Evolutionary conservation across 2,888 invertebrate species (phyloP), one percentile per base, ranked within the genome.

Genomic region (Platerodrilus igneus): DNA sequence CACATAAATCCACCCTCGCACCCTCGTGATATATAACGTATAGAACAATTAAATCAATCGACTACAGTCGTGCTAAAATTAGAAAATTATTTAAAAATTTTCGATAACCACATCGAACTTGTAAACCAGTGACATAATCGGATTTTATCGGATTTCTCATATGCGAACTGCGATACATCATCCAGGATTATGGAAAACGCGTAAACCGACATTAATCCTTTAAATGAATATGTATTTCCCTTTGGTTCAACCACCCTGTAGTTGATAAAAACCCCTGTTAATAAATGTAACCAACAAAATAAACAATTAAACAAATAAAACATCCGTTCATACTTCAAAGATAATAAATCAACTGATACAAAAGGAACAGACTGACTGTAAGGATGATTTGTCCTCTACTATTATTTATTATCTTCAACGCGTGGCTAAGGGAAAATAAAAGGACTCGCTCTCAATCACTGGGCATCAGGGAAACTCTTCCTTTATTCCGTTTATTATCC

Each of bases 241-340:
- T n/a, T n/a, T n/a, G n/a, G n/a, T n/a, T n/a, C n/a, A n/a, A n/a
- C n/a, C n/a, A n/a, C n/a, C n/a, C n/a, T n/a, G n/a, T n/a, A n/a
- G n/a, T n/a, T n/a, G n/a, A n/a, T n/a, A n/a, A n/a, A n/a, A n/a
- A n/a, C n/a, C n/a, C n/a, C n/a, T n/a, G n/a, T n/a, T n/a, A n/a
- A n/a, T n/a, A n/a, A n/a, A n/a, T n/a, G n/a, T n/a, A n/a, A n/a
- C n/a, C n/a, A n/a, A n/a, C n/a, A n/a, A n/a, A n/a, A 48, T 56
- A 57, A 59, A 61, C 63, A 64, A 64, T 64, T 63, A 63, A 60
- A 63, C 62, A 63, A 62, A 60, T 62, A 64, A 62, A 63, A 61
- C 60, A 60, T 64, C 64, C 64, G 62, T 55, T 50, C 48, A 48
- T 47, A 52, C 47, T 51, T 44, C 37, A 33, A 41, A n/a, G 40